A percentile compares a stretch with the other conserved stretches of the same genome.
Conservation (phyloP, 2,797 vertebrate genomes). For the Manis crassicaudata region DNA sequence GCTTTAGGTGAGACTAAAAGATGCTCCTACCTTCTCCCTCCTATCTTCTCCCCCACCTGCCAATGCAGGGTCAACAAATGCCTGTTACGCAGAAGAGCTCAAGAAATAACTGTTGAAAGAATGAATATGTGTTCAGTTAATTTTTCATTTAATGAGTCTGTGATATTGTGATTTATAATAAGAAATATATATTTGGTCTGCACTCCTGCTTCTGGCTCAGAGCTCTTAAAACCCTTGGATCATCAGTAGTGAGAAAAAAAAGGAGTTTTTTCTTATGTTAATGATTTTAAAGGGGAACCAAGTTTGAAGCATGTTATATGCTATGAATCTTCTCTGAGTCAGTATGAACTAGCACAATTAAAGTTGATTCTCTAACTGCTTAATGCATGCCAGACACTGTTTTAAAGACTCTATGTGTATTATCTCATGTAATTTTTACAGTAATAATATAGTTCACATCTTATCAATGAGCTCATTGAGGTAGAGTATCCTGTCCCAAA, state of each 20-base stretch:
- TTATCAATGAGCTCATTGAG: background rate
- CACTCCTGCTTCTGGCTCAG: background rate
- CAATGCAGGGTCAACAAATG: background rate
- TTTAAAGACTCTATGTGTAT: background rate
- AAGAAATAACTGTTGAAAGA: background rate
- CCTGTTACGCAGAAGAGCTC: background rate
- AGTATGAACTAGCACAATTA: background rate
- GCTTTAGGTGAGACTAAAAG: background rate
- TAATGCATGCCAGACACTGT: background rate
- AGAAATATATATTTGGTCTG: background rate
- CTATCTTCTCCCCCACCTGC: background rate
- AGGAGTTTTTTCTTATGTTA: background rate
- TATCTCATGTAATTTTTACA: background rate
- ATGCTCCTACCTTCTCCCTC: accelerated
- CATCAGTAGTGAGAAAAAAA: background rate
- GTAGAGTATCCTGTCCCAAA: background rate
- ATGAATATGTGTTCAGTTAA: background rate
- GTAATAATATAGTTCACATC: background rate
- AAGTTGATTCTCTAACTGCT: background rate
- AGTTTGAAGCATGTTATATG: background rate
- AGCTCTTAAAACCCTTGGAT: background rate
- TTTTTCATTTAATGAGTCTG: background rate
- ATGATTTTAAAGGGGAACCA: background rate
- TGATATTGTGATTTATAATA: background rate
- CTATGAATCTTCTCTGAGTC: background rate